Evolutionary conservation across 2,888 invertebrate species (phyloP).

Genomic region (Aelia acuminata): DNA sequence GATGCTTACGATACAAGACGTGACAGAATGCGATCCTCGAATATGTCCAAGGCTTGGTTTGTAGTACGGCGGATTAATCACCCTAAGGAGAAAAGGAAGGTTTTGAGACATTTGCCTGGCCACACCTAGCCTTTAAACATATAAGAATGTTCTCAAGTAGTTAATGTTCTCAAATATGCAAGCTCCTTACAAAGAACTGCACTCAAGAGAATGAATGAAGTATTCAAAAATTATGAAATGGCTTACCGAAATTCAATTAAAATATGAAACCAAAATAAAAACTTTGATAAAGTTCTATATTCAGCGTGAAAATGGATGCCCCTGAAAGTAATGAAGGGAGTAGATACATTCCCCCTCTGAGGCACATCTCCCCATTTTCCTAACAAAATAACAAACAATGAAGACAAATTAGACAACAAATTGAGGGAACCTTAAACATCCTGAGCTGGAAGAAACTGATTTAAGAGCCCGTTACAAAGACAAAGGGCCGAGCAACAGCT

Average conservation of each 20-base stretch:
- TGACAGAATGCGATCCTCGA: too few relatives aligned
- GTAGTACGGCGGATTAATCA: too few relatives aligned
- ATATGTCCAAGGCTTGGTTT: too few relatives aligned
- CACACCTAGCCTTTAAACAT: too few relatives aligned
- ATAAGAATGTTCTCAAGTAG: too few relatives aligned
- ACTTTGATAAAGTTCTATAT: neutral
- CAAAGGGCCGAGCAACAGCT: constrained; percentile 25
- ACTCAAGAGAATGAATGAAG: too few relatives aligned
- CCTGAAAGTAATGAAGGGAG: neutral
- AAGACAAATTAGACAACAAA: constrained; percentile 38
- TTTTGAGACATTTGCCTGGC: too few relatives aligned
- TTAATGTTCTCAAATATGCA: too few relatives aligned
- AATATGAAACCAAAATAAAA: neutral
- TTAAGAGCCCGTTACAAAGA: constrained; percentile 35
- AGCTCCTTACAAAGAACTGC: too few relatives aligned
- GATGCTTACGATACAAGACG: too few relatives aligned
- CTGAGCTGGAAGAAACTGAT: constrained; percentile 7
- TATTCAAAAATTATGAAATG: neutral
- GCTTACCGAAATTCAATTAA: neutral
- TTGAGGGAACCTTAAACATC: constrained; percentile 17
- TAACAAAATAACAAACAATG: constrained; percentile 33
- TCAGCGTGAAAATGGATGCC: neutral
- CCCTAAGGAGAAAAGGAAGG: too few relatives aligned
- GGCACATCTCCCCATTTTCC: neutral
- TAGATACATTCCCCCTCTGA: neutral